These are phyloP conservation scores for Malurus melanocephalus DNA, from an alignment of 2,113 vertebrate genomes.

Conservation along the genomic window DNA sequence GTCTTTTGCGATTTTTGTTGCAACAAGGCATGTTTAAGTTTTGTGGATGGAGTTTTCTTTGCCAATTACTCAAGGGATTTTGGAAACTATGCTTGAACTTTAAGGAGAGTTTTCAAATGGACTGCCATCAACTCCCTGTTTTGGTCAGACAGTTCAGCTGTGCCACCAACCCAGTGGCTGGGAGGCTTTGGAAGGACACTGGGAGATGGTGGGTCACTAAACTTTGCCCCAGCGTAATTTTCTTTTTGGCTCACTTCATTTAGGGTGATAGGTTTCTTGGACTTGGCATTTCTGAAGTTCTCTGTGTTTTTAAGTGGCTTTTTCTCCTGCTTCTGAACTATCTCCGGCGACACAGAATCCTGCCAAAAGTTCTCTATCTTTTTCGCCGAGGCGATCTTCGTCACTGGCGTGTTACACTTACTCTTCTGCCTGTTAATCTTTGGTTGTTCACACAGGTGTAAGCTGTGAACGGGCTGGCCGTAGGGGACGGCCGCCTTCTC, in stretches of 20 bases:
- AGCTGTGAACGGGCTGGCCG: slow-evolving; percentile 68
- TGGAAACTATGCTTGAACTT: slow-evolving; percentile 78
- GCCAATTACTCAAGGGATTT: slow-evolving; percentile 22
- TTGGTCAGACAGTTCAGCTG: slow-evolving; percentile 69
- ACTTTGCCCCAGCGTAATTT: slow-evolving; percentile 92
- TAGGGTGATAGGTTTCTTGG: slow-evolving; percentile 57
- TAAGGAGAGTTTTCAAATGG: slow-evolving; percentile 90
- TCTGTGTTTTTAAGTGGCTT: slow-evolving; percentile 77
- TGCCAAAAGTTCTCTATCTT: slow-evolving; percentile 75
- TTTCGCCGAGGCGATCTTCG: slow-evolving; percentile 63
- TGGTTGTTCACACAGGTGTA: slow-evolving; percentile 75
- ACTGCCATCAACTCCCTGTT: slow-evolving; percentile 87
- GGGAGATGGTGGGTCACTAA: slow-evolving; percentile 93
- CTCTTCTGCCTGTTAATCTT: slow-evolving; percentile 75
- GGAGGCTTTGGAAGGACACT: slow-evolving; percentile 94
- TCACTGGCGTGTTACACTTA: slow-evolving; percentile 68
- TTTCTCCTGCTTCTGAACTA: slow-evolving; percentile 72
- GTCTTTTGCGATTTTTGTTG: slow-evolving; percentile 71
- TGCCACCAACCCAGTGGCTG: slow-evolving; percentile 89
- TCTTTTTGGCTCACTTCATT: slow-evolving; percentile 80
- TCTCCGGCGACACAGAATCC: slow-evolving; percentile 63
- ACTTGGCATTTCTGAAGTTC: slow-evolving; percentile 67
- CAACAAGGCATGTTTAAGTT: slow-evolving; percentile 73
- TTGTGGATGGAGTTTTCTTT: slow-evolving; percentile 56
- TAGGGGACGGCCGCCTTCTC: slow-evolving; percentile 76